These are phyloP conservation scores for Gopherus flavomarginatus DNA, from an alignment of 2,113 vertebrate genomes.

Conservation along the genomic window DNA sequence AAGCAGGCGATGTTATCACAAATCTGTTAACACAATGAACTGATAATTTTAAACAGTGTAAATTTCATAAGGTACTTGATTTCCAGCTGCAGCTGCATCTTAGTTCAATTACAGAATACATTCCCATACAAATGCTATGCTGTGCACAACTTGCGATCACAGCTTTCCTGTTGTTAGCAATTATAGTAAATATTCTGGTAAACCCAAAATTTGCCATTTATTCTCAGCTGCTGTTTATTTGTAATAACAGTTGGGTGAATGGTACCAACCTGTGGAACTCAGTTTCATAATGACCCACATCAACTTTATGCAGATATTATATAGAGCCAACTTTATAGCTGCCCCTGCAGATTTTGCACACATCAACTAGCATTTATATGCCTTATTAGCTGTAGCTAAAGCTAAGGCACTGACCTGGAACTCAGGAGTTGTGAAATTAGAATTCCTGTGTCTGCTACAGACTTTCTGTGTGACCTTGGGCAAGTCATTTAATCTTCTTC, in stretches of 20 bases:
- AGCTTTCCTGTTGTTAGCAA: conserved; percentile 29
- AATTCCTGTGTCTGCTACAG: not conserved
- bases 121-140: not conserved
- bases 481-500: not conserved
- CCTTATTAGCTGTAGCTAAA: not conserved
- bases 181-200: conserved; percentile 12
- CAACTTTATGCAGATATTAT: not conserved
- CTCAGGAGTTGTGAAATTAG: not conserved
- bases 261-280: not conserved
- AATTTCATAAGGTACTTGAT: conserved; percentile 41
- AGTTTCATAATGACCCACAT: not conserved
- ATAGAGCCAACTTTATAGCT: not conserved
- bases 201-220: conserved; percentile 33
- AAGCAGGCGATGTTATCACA: conserved; percentile 46
- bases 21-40: conserved; percentile 51
- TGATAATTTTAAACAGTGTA: conserved; percentile 55
- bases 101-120: conserved; percentile 2
- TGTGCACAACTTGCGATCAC: not conserved
- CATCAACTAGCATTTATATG: accelerated
- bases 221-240: not conserved
- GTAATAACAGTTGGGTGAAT: not conserved
- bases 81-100: conserved; percentile 26
- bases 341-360: not conserved
- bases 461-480: not conserved
- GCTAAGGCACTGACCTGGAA: not conserved